phyloP scores from a whole-genome alignment of 2,113 vertebrate genomes.

The Suncus etruscus region DNA sequence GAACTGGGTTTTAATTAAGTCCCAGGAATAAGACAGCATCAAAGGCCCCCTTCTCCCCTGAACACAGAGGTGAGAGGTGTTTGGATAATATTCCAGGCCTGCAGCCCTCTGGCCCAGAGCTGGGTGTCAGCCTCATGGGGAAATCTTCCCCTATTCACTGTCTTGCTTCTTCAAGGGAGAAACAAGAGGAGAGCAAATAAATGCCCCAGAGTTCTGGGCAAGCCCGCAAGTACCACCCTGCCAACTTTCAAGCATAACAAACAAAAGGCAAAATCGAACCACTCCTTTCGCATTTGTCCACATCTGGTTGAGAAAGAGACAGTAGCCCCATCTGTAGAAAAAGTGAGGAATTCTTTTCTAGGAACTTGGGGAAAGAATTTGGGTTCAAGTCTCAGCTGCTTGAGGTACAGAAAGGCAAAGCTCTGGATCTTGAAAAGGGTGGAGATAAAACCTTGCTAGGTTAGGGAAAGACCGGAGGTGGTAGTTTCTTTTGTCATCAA shows the following conservation, averaged over 20 bases:
- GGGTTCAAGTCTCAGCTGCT: not conserved
- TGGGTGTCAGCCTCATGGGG: constrained; percentile 82
- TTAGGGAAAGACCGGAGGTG: not conserved
- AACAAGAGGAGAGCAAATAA: constrained; percentile 33
- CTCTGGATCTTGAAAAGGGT: not conserved
- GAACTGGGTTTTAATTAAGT: constrained; percentile 99
- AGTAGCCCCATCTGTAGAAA: not conserved
- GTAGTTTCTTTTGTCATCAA: no score
- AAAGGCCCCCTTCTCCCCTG: constrained; percentile 88
- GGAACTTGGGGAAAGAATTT: not conserved
- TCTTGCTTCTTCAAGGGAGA: constrained; percentile 33
- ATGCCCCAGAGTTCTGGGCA: constrained; percentile 36
- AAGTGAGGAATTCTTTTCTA: not conserved
- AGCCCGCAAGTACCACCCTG: constrained; percentile 1
- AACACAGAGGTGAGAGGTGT: constrained; percentile 86
- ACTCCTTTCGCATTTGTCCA: not conserved
- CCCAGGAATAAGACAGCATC: constrained; percentile 89
- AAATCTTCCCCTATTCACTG: constrained; percentile 76
- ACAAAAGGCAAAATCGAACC: not conserved
- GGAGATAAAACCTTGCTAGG: not conserved
- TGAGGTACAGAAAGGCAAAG: not conserved
- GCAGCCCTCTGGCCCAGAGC: constrained; percentile 75
- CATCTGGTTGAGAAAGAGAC: constrained; percentile 4
- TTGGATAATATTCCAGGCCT: constrained; percentile 84
- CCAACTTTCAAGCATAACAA: not conserved